Conservation (phyloP, 2,797 vertebrate genomes). For the Sebastes itinus region DNA sequence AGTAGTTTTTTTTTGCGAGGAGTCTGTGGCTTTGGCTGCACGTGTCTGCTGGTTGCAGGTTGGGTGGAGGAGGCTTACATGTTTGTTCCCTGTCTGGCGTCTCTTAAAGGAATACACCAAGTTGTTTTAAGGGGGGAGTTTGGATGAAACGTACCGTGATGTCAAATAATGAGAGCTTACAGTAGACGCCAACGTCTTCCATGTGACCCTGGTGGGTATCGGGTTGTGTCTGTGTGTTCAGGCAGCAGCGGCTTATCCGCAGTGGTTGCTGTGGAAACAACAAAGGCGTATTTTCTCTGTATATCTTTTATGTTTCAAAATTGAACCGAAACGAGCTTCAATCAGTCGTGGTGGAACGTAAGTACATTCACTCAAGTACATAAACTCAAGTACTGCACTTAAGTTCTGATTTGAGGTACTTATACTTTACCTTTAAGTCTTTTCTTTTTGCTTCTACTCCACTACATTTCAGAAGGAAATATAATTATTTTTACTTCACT, state of each 20-base stretch:
- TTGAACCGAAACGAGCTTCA: neutral
- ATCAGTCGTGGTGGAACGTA: neutral
- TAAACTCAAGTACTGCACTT: neutral
- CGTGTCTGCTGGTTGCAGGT: constrained; percentile 16
- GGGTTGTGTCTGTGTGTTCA: neutral
- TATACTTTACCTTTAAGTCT: neutral
- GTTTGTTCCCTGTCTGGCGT: constrained; percentile 54
- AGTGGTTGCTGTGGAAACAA: constrained; percentile 66
- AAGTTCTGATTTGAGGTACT: neutral
- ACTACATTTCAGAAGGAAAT: neutral
- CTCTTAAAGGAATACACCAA: constrained; percentile 53
- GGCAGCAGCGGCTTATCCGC: constrained; percentile 18
- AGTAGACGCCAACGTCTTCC: neutral
- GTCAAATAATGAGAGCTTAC: neutral
- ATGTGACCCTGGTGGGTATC: constrained; percentile 3
- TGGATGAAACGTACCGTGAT: neutral
- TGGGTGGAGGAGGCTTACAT: constrained; percentile 30
- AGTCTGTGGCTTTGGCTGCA: constrained; percentile 40
- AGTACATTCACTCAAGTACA: neutral
- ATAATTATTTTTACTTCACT: neutral
- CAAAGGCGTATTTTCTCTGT: constrained; percentile 9
- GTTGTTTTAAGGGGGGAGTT: constrained; percentile 29
- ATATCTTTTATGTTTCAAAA: constrained; percentile 16
- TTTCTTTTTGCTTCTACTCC: neutral
- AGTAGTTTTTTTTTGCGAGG: neutral